Conservation (phyloP, 1,140 invertebrate species). For the Micrasema longulum region DNA sequence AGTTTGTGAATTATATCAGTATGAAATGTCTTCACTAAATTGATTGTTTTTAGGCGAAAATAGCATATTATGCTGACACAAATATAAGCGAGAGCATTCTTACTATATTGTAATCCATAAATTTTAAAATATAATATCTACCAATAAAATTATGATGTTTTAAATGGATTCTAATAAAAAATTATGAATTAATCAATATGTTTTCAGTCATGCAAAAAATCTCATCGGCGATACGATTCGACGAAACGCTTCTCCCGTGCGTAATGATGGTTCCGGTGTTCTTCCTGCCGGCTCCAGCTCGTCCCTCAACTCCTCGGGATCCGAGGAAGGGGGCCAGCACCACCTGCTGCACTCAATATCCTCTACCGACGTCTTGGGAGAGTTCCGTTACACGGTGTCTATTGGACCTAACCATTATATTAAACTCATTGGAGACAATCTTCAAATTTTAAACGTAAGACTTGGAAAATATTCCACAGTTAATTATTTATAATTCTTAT, state of each 20-base stretch:
- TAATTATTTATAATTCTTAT: too few species aligned
- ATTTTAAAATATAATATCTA: too few species aligned
- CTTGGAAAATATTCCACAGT: too few species aligned
- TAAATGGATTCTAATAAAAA: too few species aligned
- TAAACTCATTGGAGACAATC: constrained; percentile 85
- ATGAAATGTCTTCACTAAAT: too few species aligned
- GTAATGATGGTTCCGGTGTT: constrained; percentile 66
- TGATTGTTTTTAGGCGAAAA: too few species aligned
- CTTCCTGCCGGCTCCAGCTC: constrained; percentile 69
- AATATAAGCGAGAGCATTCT: too few species aligned
- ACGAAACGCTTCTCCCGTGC: constrained; percentile 90
- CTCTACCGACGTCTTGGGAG: constrained; percentile 85
- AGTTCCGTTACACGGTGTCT: constrained; percentile 88
- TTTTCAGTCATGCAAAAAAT: constrained; percentile 84
- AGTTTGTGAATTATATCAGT: too few species aligned
- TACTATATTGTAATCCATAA: too few species aligned
- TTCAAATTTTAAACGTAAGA: constrained; percentile 84
- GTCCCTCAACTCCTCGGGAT: constrained; percentile 80
- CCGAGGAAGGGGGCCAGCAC: constrained; percentile 72
- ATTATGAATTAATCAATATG: too few species aligned
- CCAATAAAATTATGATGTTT: too few species aligned
- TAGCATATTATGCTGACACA: too few species aligned
- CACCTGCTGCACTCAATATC: constrained; percentile 82
- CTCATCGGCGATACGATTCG: constrained; percentile 93
- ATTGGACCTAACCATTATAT: constrained; percentile 79